These are phyloP conservation scores for Pseudanteris insignis DNA, from an alignment of 2,888 invertebrate genomes.

Conservation along the genomic window DNA sequence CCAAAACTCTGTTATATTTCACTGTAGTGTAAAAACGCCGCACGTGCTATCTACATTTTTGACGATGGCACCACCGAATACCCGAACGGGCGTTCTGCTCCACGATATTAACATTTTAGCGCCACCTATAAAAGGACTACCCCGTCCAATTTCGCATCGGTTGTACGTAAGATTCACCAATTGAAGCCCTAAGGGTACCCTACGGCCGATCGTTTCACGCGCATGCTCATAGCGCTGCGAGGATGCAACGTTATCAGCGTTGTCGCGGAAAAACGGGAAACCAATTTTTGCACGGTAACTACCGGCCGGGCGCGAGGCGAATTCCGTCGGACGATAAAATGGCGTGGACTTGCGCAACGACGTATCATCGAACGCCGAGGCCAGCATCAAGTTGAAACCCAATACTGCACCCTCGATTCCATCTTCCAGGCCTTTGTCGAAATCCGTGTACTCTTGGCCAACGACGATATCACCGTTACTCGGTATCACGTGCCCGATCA, in stretches of 20 bases:
- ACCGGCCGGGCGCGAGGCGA: conserved; percentile 1
- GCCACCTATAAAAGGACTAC: conserved; percentile 67
- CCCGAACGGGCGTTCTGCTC: conserved; percentile 73
- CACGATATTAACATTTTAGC: conserved; percentile 71
- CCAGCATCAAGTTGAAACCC: conserved; percentile 73
- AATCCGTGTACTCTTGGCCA: conserved; percentile 77
- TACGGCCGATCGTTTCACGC: neutral
- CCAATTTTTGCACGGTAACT: conserved; percentile 11
- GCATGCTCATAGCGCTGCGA: neutral
- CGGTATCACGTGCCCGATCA: conserved; percentile 69
- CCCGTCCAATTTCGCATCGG: conserved; percentile 67
- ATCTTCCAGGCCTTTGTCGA: conserved; percentile 73
- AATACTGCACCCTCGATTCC: conserved; percentile 75
- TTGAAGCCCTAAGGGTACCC: conserved; percentile 64
- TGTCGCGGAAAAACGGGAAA: conserved; percentile 5
- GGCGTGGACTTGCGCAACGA: conserved; percentile 10
- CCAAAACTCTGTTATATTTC: no score
- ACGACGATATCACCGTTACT: conserved; percentile 73
- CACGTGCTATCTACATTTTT: conserved; percentile 72
- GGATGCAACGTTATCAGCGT: neutral
- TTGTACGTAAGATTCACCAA: conserved; percentile 67
- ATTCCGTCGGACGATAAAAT: no score
- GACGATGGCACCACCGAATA: conserved; percentile 75
- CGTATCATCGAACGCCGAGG: conserved; percentile 68
- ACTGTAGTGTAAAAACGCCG: conserved; percentile 67